Percentiles rank a stretch among this genome's conserved stretches.
Evolutionary conservation across 1,140 invertebrate genomes (phyloP).

Genomic region (Sarcophaga peregrina): DNA sequence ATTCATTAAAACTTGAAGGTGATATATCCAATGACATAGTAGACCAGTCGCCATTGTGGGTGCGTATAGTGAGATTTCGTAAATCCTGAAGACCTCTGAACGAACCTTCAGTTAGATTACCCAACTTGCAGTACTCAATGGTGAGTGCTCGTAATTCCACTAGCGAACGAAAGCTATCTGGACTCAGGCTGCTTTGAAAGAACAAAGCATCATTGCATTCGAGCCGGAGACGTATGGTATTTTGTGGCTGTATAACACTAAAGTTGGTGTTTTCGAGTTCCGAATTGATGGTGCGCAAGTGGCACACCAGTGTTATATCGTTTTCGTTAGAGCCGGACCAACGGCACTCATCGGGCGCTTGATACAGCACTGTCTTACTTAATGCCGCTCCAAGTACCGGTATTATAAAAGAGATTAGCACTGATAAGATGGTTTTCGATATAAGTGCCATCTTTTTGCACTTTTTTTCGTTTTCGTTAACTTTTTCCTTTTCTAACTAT

Average conservation of each 20-base stretch:
- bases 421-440: constrained; percentile 55
- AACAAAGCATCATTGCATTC: constrained; percentile 87
- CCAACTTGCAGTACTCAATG: constrained; percentile 91
- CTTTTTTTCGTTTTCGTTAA: neutral
- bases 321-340: constrained; percentile 76
- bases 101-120: constrained; percentile 85
- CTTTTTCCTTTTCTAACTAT: neutral
- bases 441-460: constrained; percentile 44
- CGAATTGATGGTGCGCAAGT: constrained; percentile 86
- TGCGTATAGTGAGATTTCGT: constrained; percentile 85
- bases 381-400: constrained; percentile 76
- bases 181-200: constrained; percentile 86
- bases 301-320: constrained; percentile 82
- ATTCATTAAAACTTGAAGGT: constrained; percentile 77
- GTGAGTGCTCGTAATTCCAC: constrained; percentile 84
- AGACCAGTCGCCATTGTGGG: constrained; percentile 90
- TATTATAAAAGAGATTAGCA: constrained; percentile 75
- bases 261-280: constrained; percentile 91
- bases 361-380: constrained; percentile 78
- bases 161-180: constrained; percentile 85
- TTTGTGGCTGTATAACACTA: constrained; percentile 87
- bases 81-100: constrained; percentile 84
- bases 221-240: constrained; percentile 82
- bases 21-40: constrained; percentile 84
- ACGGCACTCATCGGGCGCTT: constrained; percentile 86